Conservation (phyloP, 64 coral and sea anemone species). For the Hydrozoanthus tunicans region DNA sequence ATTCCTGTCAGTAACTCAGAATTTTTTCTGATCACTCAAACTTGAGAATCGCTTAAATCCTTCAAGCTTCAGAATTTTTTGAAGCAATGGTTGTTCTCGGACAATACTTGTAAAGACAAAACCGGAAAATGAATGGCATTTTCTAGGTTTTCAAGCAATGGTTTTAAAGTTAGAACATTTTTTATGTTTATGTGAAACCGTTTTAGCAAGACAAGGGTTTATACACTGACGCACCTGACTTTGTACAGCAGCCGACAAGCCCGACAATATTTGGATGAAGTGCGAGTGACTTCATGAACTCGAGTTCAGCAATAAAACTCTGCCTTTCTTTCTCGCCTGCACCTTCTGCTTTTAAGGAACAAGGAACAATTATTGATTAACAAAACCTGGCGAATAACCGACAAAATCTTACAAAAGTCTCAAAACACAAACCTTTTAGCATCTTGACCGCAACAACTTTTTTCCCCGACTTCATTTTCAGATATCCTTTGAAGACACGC, state of each 20-base stretch:
- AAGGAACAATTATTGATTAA: not conserved
- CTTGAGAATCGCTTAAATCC: no score
- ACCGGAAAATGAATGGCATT: no score
- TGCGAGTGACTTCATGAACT: conserved; percentile 90
- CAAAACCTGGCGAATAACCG: not conserved
- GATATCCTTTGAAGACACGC: conserved; percentile 70
- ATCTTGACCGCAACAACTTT: conserved; percentile 93
- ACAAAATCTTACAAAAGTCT: not conserved
- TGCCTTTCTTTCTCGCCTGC: conserved; percentile 66
- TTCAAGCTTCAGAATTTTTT: no score
- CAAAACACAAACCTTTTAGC: conserved; percentile 69
- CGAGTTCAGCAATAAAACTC: conserved; percentile 88
- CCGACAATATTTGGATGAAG: conserved; percentile 96
- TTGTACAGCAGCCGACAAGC: conserved; percentile 88
- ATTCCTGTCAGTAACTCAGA: no score
- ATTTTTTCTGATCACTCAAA: no score
- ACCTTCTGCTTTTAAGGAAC: conserved; percentile 53
- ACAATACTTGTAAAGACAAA: no score
- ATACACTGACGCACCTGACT: conserved; percentile 59
- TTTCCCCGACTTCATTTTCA: conserved; percentile 61
- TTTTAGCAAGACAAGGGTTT: no score
- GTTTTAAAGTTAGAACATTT: no score
- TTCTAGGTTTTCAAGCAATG: no score
- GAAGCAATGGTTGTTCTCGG: no score
- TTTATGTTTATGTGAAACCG: no score